These are phyloP conservation scores for Carcharodon carcharias DNA, from an alignment of 2,797 vertebrate species.

Conservation along the genomic window DNA sequence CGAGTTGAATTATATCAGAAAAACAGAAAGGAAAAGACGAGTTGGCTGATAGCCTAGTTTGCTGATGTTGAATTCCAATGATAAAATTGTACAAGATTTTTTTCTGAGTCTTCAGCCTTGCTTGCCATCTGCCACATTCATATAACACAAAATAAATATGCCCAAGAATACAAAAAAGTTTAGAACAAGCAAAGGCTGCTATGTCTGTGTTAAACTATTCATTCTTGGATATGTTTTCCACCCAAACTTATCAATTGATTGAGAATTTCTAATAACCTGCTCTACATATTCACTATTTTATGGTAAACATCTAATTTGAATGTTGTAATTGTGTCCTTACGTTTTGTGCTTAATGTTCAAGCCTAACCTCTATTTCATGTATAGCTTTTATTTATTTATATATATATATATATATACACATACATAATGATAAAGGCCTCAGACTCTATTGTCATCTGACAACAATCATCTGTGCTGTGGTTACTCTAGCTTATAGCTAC, in stretches of 20 bases:
- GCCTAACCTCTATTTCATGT: neutral
- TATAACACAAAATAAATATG: neutral
- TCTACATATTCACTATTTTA: neutral
- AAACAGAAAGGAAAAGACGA: neutral
- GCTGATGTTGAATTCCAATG: neutral
- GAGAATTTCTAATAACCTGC: neutral
- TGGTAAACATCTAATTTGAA: neutral
- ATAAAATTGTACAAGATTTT: neutral
- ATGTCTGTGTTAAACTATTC: neutral
- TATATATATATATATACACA: too few species aligned
- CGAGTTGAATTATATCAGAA: neutral
- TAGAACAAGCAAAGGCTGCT: neutral
- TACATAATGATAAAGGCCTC: neutral
- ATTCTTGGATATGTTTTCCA: neutral
- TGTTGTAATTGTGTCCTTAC: neutral
- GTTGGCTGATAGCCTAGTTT: neutral
- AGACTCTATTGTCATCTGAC: neutral
- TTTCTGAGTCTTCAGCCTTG: neutral
- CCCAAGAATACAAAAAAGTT: neutral
- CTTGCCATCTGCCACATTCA: neutral
- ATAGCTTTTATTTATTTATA: neutral
- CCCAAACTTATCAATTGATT: neutral
- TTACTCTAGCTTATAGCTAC: neutral
- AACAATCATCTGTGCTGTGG: neutral
- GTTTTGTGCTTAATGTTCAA: neutral